Conservation (phyloP, 2,113 vertebrate genomes). For the Brachirus orientalis region DNA sequence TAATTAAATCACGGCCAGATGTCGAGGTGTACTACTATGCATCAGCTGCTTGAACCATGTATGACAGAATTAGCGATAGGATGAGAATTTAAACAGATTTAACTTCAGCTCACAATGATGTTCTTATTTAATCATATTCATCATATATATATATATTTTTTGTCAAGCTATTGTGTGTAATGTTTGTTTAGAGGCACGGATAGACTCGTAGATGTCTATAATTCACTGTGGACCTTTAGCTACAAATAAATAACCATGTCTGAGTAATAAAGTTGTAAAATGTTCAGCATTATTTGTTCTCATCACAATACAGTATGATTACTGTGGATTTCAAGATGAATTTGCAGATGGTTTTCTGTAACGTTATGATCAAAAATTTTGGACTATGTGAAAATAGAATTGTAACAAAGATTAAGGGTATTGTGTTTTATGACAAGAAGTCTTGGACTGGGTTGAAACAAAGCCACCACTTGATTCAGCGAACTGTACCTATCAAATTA, state of each 20-base stretch:
- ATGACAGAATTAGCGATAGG: constrained; percentile 53
- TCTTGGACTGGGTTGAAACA: background rate
- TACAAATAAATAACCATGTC: background rate
- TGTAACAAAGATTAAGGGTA: background rate
- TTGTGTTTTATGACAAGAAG: background rate
- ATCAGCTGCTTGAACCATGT: constrained; percentile 59
- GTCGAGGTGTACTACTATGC: constrained; percentile 69
- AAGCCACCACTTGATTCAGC: too few relatives aligned
- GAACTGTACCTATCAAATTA: background rate
- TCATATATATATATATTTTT: background rate
- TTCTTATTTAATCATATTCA: background rate
- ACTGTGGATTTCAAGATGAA: background rate
- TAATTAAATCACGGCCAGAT: constrained; percentile 75
- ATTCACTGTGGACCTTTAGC: background rate
- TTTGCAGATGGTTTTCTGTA: background rate
- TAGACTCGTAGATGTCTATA: too few relatives aligned
- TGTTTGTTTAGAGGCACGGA: too few relatives aligned
- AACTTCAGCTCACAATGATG: constrained; percentile 27
- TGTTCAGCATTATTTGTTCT: background rate
- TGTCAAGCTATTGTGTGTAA: background rate
- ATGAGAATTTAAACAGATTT: constrained; percentile 44
- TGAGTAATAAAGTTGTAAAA: background rate
- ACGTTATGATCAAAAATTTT: background rate
- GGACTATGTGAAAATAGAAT: background rate
- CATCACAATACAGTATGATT: background rate